phyloP scores from a whole-genome alignment of 2,113 vertebrate species.

The Isichthys henryi region DNA sequence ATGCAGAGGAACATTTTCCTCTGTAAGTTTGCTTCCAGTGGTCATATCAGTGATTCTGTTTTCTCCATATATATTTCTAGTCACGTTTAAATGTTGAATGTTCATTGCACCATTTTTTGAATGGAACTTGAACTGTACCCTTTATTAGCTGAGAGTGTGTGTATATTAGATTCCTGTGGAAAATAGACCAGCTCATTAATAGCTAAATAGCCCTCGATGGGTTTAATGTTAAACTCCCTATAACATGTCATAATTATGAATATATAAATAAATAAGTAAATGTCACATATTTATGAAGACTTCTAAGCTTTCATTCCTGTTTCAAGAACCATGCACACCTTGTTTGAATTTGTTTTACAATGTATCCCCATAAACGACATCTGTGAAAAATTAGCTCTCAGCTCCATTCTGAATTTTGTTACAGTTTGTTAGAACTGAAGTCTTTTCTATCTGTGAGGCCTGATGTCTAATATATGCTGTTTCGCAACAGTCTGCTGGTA shows the following conservation, averaged over 20 bases:
- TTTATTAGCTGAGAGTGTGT: neutral
- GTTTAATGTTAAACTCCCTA: neutral
- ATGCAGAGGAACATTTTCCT: conserved; percentile 7
- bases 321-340: neutral
- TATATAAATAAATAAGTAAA: neutral
- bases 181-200: neutral
- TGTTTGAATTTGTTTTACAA: conserved; percentile 39
- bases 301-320: neutral
- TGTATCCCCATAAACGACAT: conserved; percentile 50
- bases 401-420: conserved; percentile 42
- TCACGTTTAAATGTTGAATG: neutral
- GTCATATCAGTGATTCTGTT: conserved; percentile 1
- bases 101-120: neutral
- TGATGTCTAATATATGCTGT: neutral
- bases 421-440: conserved; percentile 47
- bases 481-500: neutral
- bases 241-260: neutral
- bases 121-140: neutral
- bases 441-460: conserved; percentile 27
- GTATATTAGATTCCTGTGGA: neutral
- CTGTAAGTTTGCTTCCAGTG: neutral
- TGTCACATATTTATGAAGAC: neutral
- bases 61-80: neutral
- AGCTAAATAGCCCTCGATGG: neutral
- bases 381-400: conserved; percentile 44